Percentiles rank a stretch among this genome's conserved stretches.
Evolutionary conservation across 2,888 invertebrate genomes (phyloP).

Genomic region (Parapristionchus giblindavisi): DNA sequence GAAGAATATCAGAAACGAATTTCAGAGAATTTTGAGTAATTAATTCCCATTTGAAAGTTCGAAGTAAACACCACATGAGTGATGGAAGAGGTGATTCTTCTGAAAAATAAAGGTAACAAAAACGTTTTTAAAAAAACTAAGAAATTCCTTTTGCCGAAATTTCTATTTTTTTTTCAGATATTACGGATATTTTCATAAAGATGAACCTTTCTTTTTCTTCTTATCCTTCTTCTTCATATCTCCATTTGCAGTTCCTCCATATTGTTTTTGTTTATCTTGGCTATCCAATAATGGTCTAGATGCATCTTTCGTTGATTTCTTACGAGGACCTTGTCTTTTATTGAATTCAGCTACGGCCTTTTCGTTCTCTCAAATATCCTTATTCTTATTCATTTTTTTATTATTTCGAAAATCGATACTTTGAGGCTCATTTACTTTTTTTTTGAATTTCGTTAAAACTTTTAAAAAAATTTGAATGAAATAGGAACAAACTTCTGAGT

Average conservation of each 20-base stretch:
- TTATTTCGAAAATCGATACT: not conserved
- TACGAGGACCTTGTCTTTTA: not conserved
- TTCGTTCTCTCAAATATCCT: not conserved
- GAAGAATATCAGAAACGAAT: slow-evolving; percentile 60
- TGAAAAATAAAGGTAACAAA: not conserved
- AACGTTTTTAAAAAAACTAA: not conserved
- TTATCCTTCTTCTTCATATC: not conserved
- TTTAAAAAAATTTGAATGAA: not conserved
- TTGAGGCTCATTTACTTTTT: not conserved
- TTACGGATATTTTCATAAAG: not conserved
- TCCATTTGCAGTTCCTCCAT: slow-evolving; percentile 35
- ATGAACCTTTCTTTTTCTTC: not conserved
- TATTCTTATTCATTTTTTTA: not conserved
- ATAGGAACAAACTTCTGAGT: slow-evolving; percentile 40
- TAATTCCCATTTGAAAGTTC: slow-evolving; percentile 63
- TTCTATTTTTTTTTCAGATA: not conserved
- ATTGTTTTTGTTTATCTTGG: slow-evolving; percentile 1
- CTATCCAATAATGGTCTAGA: not conserved
- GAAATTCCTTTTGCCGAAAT: not conserved
- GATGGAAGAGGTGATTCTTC: slow-evolving; percentile 49
- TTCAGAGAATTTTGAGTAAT: slow-evolving; percentile 52
- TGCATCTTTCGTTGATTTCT: slow-evolving; percentile 27
- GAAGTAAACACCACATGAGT: slow-evolving; percentile 57
- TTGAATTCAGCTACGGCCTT: not conserved
- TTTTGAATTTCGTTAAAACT: not conserved